A percentile compares a stretch with the other conserved stretches of the same genome.
Conservation (phyloP, 2,113 vertebrate genomes). For the Dolichallabes microphthalmus region DNA sequence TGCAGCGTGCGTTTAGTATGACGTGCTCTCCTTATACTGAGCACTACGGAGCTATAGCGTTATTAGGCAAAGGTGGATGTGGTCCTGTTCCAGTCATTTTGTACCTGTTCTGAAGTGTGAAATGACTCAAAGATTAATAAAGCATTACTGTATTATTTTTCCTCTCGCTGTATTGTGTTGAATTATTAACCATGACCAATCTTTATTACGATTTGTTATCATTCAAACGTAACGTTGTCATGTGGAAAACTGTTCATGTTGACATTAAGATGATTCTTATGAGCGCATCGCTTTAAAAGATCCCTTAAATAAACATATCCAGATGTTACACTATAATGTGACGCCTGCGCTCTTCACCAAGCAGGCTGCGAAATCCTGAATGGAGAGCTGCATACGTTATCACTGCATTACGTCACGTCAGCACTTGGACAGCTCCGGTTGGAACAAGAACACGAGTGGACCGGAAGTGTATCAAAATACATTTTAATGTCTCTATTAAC, state of each 20-base stretch:
- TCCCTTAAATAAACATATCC: neutral
- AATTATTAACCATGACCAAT: slow-evolving; percentile 60
- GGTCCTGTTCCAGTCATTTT: slow-evolving; percentile 79
- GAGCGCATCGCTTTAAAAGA: neutral
- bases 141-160: slow-evolving; percentile 80
- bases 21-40: slow-evolving; percentile 56
- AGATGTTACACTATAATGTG: neutral
- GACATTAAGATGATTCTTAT: neutral
- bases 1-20: slow-evolving; percentile 47
- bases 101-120: slow-evolving; percentile 78
- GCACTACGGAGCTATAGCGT: slow-evolving; percentile 66
- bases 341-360: neutral
- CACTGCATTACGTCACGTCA: neutral
- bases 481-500: slow-evolving; percentile 41
- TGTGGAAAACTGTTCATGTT: neutral
- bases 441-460: neutral
- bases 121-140: slow-evolving; percentile 76
- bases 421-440: slow-evolving; percentile 18
- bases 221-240: neutral
- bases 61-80: slow-evolving; percentile 73
- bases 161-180: slow-evolving; percentile 71
- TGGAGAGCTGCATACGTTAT: neutral
- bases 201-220: neutral
- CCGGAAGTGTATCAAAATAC: slow-evolving; percentile 39
- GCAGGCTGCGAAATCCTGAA: neutral